Base-by-base conservation (phyloP, 2,113 vertebrate species). In the Seriola dumerili region DNA sequence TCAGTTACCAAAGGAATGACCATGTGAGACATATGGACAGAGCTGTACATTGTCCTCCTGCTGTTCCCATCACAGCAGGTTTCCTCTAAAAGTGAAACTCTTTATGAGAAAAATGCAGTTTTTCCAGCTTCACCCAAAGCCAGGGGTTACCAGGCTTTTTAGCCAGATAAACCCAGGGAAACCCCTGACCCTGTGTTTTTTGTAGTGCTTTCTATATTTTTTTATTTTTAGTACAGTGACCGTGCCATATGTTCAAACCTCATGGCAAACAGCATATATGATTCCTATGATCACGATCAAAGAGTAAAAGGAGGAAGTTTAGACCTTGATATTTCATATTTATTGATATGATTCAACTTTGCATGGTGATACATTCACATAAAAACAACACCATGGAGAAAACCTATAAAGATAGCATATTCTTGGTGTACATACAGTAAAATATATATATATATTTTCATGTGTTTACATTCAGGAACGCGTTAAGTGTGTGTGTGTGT, bases 311-410 rank as follows among this genome's bases (percentile, higher is more conserved):
- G 29, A 29, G 16, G 0, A 46, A 48, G 75, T 61, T 1, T 34
- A 62, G 11, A 75, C 5, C 52, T 70, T 19, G 48, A 21, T 55
- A 55, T 67, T 64, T 86, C 8, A 72, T 63, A 61, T 91, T 93
- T 89, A 91, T 84, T 92, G 23, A 72, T 73, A 61, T 72, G 44
- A 70, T 83, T 78, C 32, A 76, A 68, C 58, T 75, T 72, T 46
- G 55, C 64, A 90, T 74, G 38, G 55, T 80, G 50, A 77, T 73
- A 91, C 85, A 87, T 79, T 90, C 72, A 92, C 83, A 71, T 84
- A 46, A 81, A 78, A 87, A 86, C 79, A 86, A 62, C 73, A 88
- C 68, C 52, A 81, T 83, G 55, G 52, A 62, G 46, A 70, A 85
- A 81, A 79, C 17, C 3, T 62, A 68, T 40, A 85, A 78, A 81